Conservation (phyloP, 2,888 invertebrate species). For the Eristalis tenax region DNA sequence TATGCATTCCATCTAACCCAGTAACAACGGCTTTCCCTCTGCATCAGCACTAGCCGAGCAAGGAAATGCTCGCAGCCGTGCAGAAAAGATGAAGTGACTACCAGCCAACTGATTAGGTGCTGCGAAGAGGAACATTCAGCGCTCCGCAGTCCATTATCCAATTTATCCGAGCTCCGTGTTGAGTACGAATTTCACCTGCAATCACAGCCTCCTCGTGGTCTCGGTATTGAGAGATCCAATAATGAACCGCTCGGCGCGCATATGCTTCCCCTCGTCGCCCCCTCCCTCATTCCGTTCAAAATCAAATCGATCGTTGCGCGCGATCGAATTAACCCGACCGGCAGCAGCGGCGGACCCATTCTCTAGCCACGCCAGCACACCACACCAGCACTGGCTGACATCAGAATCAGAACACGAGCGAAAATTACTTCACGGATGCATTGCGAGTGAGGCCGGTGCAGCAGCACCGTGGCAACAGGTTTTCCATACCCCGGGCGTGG, state of each 20-base stretch:
- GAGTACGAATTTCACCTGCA: constrained; percentile 67
- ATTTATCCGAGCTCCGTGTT: constrained; percentile 34
- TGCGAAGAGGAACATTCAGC: constrained; percentile 25
- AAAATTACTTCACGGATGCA: constrained; percentile 60
- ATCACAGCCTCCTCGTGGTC: constrained; percentile 27
- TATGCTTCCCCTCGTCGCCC: not conserved
- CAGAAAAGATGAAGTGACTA: constrained; percentile 54
- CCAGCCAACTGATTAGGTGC: constrained; percentile 57
- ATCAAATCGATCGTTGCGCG: constrained; percentile 69
- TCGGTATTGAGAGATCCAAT: constrained; percentile 31
- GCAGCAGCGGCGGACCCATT: constrained; percentile 69
- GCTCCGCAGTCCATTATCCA: constrained; percentile 50
- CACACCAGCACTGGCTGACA: constrained; percentile 44
- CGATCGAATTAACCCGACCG: constrained; percentile 69
- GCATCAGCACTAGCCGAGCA: not conserved
- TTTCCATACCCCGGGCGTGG: constrained; percentile 64
- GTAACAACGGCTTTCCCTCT: not conserved
- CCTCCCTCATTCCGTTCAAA: constrained; percentile 4
- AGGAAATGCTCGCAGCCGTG: not conserved
- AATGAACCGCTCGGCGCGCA: constrained; percentile 39
- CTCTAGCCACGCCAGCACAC: constrained; percentile 12
- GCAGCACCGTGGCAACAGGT: constrained; percentile 48
- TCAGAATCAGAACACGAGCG: constrained; percentile 69
- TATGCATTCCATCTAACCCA: too few species aligned
- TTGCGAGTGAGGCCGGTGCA: not conserved